These are phyloP conservation scores for Tenthredo notha DNA, from an alignment of 2,888 invertebrate species.

Conservation along the genomic window DNA sequence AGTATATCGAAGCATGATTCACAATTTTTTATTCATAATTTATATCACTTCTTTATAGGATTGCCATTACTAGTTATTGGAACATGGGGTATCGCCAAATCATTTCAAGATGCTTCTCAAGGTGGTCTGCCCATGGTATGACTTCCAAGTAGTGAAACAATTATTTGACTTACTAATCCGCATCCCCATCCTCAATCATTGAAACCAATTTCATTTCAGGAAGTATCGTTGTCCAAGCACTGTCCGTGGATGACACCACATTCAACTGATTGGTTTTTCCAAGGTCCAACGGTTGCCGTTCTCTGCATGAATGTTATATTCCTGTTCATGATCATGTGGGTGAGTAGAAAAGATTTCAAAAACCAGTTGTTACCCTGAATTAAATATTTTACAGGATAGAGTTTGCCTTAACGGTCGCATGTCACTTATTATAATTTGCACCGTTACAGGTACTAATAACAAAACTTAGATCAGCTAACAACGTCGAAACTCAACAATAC, in stretches of 20 bases:
- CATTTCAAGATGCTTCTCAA: slow-evolving; percentile 64
- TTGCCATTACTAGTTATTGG: slow-evolving; percentile 81
- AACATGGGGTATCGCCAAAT: slow-evolving; percentile 81
- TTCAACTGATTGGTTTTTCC: slow-evolving; percentile 92
- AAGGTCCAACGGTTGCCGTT: slow-evolving; percentile 90
- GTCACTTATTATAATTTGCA: not conserved
- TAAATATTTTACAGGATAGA: not conserved
- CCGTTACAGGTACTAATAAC: slow-evolving; percentile 90
- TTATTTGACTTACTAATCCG: not conserved
- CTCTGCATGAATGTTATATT: slow-evolving; percentile 91
- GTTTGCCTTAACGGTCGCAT: not conserved
- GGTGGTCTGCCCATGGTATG: slow-evolving; percentile 27
- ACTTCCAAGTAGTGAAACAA: not conserved
- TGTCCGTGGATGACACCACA: slow-evolving; percentile 92
- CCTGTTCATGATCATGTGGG: slow-evolving; percentile 93
- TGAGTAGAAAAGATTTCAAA: slow-evolving; percentile 78
- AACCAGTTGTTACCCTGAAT: not conserved
- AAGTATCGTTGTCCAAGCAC: slow-evolving; percentile 74
- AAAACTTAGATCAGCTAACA: slow-evolving; percentile 94
- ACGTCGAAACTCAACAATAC: slow-evolving; percentile 93
- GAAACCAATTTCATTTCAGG: slow-evolving; percentile 61
- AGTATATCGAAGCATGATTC: not conserved
- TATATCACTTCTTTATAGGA: slow-evolving; percentile 73
- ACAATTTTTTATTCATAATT: not conserved
- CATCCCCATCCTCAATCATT: not conserved